These are phyloP conservation scores for Anguilla pacifica DNA, from an alignment of 2,797 vertebrate species.

Conservation along the genomic window DNA sequence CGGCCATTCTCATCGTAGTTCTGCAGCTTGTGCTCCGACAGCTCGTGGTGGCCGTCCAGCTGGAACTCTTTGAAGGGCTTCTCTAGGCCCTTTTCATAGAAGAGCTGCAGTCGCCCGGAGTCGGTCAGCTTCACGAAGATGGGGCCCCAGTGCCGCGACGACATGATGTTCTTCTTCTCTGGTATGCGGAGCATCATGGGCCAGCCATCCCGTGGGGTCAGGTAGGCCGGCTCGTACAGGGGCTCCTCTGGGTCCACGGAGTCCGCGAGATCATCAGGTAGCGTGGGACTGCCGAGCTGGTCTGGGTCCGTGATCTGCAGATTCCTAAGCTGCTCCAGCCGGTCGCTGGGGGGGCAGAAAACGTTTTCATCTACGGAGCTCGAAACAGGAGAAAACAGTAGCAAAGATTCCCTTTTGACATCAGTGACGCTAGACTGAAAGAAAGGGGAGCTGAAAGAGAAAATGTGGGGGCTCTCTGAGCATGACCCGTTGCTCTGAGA, in stretches of 20 bases:
- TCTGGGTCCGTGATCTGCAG: constrained; percentile 79
- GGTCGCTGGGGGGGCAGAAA: constrained; percentile 61
- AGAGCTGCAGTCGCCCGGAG: constrained; percentile 75
- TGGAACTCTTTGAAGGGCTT: constrained; percentile 85
- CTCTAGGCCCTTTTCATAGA: constrained; percentile 85
- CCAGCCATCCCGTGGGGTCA: constrained; percentile 79
- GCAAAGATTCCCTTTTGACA: constrained; percentile 73
- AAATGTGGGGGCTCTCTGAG: constrained; percentile 10
- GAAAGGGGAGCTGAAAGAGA: constrained; percentile 55
- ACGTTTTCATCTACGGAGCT: constrained; percentile 67
- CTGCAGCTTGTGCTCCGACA: constrained; percentile 84
- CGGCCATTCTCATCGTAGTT: constrained; percentile 83
- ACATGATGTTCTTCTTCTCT: constrained; percentile 92
- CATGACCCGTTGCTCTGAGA: constrained; percentile 33
- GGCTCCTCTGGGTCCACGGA: constrained; percentile 52
- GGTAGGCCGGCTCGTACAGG: constrained; percentile 56
- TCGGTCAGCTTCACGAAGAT: constrained; percentile 80
- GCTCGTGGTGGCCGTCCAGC: constrained; percentile 78
- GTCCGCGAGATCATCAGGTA: constrained; percentile 72
- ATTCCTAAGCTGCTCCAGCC: constrained; percentile 77
- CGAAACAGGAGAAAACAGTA: constrained; percentile 67
- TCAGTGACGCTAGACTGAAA: constrained; percentile 55
- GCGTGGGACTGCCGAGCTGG: constrained; percentile 44
- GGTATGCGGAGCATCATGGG: constrained; percentile 88
- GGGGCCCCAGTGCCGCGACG: constrained; percentile 88